Conservation (phyloP, 2,888 invertebrate species). For the Tromatobia lineatoria region DNA sequence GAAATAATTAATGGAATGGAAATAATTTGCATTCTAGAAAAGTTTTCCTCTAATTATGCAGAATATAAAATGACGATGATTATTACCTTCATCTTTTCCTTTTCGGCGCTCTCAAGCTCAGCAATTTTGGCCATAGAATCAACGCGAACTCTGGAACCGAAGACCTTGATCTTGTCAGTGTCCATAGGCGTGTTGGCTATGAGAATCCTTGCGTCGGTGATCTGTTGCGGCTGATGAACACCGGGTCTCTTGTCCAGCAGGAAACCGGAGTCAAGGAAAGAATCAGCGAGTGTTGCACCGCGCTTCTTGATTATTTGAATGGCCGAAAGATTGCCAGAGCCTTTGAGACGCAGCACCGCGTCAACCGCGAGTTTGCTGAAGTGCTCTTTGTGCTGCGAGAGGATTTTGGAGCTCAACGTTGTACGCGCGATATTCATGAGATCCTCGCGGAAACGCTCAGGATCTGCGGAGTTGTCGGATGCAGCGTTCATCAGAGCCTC, state of each 20-base stretch:
- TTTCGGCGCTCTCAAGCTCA: constrained; percentile 98
- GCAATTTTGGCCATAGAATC: constrained; percentile 98
- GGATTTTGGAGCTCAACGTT: constrained; percentile 98
- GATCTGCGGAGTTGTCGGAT: constrained; percentile 93
- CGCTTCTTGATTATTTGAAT: constrained; percentile 99
- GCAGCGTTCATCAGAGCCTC: constrained; percentile 93
- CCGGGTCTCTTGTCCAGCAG: constrained; percentile 98
- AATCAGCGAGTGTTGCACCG: constrained; percentile 97
- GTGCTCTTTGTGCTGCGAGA: constrained; percentile 98
- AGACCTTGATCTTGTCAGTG: constrained; percentile 99
- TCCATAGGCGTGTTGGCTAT: constrained; percentile 99
- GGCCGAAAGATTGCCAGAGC: constrained; percentile 97
- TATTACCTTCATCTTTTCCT: constrained; percentile 97
- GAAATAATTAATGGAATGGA: no score
- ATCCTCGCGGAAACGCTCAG: constrained; percentile 93
- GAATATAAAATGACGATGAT: not conserved
- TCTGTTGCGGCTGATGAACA: constrained; percentile 97
- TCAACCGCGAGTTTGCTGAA: constrained; percentile 98
- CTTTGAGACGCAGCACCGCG: constrained; percentile 97
- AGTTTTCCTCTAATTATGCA: no score
- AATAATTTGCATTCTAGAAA: no score
- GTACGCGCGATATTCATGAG: constrained; percentile 98
- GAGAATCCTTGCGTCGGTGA: constrained; percentile 98
- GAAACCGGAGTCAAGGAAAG: constrained; percentile 98
- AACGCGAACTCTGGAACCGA: constrained; percentile 97